Base-by-base conservation (phyloP, 2,888 invertebrate species). In the Embidobia sp. region DNA sequence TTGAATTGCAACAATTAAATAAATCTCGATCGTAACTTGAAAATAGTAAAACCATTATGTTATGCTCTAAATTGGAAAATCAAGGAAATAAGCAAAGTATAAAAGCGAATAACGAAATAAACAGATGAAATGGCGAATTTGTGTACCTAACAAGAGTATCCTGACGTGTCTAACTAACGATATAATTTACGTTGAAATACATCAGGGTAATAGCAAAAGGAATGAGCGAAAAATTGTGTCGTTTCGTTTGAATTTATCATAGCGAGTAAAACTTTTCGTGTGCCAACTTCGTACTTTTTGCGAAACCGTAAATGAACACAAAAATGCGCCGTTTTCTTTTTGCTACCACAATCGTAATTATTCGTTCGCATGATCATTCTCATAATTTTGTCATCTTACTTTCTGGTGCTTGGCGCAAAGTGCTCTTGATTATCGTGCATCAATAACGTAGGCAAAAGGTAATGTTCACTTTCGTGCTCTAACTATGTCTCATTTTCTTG, bases 381-480 rank as follows among this genome's bases (percentile, higher is more conserved):
- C 13, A 15, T 27, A 59, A 55, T 72, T 48, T 37, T 19, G 10
- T 33, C 19, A 26, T 15, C 13, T 42, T 10, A 26, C 48, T 22
- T 33, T 53, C 40, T 61, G 27, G 66, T 74, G 67, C 67, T 67
- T 40, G 29, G 46, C 48, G 33, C 48, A 69, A 55, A 69, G 55
- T 75, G 63, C 75, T 67, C 46, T 64, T 70, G 42, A 51, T 64
- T 64, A 37, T 59, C 64, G 76, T 76, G 76, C 76, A 49, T 49
- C 19, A 37, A 51, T 42, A 61, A 63, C 29, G 15, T 69, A 76
- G 63, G 69, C 57, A 64, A 13, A 64, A 69, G 33, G 63, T 61
- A 55, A 33, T 51, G 31, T 66, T 26, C 33, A 75, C 40, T 61
- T 48, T 69, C 75, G 75, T 76, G 75, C 75, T 76, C 75, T 69